phyloP scores from a whole-genome alignment of 2,113 vertebrate genomes.

The Elgaria multicarinata region DNA sequence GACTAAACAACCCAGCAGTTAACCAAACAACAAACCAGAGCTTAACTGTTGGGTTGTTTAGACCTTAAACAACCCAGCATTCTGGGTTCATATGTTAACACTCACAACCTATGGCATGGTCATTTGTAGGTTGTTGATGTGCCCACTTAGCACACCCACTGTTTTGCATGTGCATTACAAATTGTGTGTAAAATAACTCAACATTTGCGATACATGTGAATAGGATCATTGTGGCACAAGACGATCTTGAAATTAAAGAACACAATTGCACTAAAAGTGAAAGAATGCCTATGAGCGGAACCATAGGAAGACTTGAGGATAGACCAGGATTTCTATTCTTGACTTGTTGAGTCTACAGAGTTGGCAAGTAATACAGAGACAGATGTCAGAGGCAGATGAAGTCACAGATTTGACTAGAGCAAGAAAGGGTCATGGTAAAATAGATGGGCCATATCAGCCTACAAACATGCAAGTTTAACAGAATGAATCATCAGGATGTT shows the following conservation, averaged over 20 bases:
- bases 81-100: too few species aligned
- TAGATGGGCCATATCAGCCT: neutral
- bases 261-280: neutral
- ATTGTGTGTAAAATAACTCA: too few species aligned
- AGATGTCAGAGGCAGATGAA: neutral
- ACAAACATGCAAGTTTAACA: neutral
- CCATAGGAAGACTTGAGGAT: neutral
- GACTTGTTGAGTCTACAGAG: neutral
- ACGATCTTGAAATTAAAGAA: neutral
- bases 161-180: too few species aligned
- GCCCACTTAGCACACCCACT: too few species aligned
- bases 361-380: neutral
- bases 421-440: neutral
- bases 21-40: too few species aligned
- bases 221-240: neutral
- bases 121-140: too few species aligned
- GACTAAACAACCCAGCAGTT: too few species aligned
- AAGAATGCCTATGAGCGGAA: neutral
- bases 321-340: neutral
- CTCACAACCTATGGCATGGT: too few species aligned
- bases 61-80: too few species aligned
- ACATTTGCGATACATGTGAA: too few species aligned
- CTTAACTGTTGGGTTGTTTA: too few species aligned
- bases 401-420: neutral
- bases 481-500: neutral